These are phyloP conservation scores for Gorsachius goisagi DNA, from an alignment of 2,113 vertebrate species.

Conservation along the genomic window DNA sequence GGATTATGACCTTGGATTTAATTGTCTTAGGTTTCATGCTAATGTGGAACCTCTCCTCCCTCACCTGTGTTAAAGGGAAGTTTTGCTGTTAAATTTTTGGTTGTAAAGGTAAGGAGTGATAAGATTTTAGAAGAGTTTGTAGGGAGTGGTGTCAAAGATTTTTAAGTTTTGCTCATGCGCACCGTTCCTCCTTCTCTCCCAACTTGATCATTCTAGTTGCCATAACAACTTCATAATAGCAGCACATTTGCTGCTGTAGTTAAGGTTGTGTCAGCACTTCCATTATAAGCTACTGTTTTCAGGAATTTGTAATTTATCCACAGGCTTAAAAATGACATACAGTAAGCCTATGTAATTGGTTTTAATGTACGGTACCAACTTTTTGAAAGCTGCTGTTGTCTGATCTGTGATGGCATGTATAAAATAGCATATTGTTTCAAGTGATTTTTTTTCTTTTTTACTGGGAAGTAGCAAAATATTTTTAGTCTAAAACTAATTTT, in stretches of 20 bases:
- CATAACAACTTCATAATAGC: conserved; percentile 78
- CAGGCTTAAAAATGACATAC: conserved; percentile 17
- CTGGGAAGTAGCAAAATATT: neutral
- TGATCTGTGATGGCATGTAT: neutral
- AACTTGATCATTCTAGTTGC: conserved; percentile 71
- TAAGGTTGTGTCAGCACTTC: conserved; percentile 69
- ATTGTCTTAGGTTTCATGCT: neutral
- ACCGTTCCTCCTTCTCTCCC: conserved; percentile 26
- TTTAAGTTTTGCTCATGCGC: conserved; percentile 10
- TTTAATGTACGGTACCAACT: neutral
- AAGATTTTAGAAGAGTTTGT: conserved; percentile 4
- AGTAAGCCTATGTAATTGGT: neutral
- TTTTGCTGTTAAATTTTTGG: neutral
- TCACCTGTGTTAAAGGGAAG: neutral
- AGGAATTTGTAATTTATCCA: conserved; percentile 67
- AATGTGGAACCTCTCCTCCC: neutral
- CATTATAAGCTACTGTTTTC: conserved; percentile 66
- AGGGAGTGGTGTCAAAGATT: neutral
- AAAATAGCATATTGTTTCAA: conserved; percentile 2
- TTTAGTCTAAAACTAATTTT: conserved; percentile 43
- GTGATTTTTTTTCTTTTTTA: neutral
- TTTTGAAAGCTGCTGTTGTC: conserved; percentile 10
- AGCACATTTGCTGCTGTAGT: conserved; percentile 57
- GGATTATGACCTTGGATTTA: neutral
- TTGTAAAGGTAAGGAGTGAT: neutral